phyloP scores from a whole-genome alignment of 2,113 vertebrate species.

The rabbit (Oryctolagus cuniculus) region DNA sequence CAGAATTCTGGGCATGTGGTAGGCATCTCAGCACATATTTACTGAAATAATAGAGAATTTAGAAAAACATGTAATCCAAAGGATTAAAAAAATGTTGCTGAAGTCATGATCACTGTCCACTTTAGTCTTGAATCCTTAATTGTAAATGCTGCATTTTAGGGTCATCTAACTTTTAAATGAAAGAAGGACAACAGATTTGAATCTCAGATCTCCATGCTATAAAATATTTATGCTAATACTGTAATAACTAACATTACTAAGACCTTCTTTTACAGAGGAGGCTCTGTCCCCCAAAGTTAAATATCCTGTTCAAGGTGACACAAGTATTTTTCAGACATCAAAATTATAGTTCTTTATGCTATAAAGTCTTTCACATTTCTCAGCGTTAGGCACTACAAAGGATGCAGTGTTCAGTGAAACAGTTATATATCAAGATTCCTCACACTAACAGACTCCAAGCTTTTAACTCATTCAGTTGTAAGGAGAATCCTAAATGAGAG shows the following conservation, averaged over 20 bases:
- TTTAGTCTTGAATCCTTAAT: background rate
- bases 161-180: background rate
- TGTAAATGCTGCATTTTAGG: no score
- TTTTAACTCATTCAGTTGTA: slow-evolving; percentile 24
- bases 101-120: background rate
- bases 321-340: slow-evolving; percentile 16
- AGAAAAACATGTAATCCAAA: background rate
- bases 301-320: background rate
- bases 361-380: background rate
- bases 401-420: background rate
- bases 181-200: background rate
- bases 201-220: background rate
- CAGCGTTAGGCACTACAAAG: background rate
- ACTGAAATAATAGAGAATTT: background rate
- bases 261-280: background rate
- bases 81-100: background rate
- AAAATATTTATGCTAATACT: background rate
- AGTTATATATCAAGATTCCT: background rate
- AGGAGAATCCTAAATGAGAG: slow-evolving; percentile 30
- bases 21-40: background rate
- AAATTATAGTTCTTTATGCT: slow-evolving; percentile 5
- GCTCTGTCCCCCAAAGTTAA: background rate
- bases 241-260: background rate
- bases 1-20: background rate
- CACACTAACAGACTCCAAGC: background rate